phyloP scores from a whole-genome alignment of 53 echinoderm and acorn worm species.

The Mesocentrotus franciscanus region DNA sequence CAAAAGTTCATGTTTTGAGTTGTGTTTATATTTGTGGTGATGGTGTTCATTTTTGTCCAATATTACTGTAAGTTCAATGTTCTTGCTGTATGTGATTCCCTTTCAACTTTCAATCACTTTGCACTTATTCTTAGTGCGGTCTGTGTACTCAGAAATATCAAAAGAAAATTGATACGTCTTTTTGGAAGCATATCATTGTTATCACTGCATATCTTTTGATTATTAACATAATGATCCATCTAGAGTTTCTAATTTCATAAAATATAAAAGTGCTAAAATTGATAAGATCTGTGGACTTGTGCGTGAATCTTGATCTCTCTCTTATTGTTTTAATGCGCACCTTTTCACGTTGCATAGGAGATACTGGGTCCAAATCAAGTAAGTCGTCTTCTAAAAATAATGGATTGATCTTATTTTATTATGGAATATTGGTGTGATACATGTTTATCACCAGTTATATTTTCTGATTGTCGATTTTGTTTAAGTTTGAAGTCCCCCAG shows the following conservation, averaged over 20 bases:
- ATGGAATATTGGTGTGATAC: neutral
- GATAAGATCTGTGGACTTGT: neutral
- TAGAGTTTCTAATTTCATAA: neutral
- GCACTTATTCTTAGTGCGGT: neutral
- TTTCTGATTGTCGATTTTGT: neutral
- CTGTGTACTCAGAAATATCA: neutral
- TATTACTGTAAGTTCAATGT: neutral
- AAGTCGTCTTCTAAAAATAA: neutral
- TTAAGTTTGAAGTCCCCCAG: neutral
- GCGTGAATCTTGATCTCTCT: neutral
- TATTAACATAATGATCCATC: neutral
- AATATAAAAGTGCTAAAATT: too few species aligned
- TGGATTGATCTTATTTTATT: neutral
- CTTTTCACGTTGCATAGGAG: neutral
- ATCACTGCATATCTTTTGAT: neutral
- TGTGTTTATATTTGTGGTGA: neutral
- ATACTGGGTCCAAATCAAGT: constrained; percentile 61
- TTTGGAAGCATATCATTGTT: neutral
- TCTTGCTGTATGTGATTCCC: neutral
- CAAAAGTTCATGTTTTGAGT: neutral
- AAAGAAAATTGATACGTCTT: neutral
- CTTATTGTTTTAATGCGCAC: neutral
- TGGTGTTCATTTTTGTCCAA: neutral
- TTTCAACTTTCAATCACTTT: neutral
- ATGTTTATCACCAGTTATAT: neutral